Evolutionary conservation across 2,797 vertebrate genomes (phyloP), one percentile per base, ranked within the genome.

Genomic region (Lithobates pipiens): DNA sequence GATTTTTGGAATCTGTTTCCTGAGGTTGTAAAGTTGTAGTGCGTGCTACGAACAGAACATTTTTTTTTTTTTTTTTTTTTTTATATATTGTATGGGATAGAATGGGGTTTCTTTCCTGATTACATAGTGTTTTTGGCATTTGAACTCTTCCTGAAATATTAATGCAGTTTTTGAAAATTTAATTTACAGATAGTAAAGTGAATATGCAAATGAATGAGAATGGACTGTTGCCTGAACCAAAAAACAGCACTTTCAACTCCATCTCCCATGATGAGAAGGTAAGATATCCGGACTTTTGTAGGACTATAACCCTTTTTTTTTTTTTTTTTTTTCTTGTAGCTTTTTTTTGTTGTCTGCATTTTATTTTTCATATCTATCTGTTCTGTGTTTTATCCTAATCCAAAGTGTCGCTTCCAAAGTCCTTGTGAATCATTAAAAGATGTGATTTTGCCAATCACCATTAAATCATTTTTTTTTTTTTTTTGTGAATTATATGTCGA

Each of bases 251-350:
- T 3, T 0, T 86, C 32, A 71, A 46, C 69, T 50, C 44, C 10
- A 1, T 76, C 39, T 54, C 61, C 0, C n/a, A 77, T 3, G 86
- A 83, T n/a, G 84, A 85, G 18, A 87, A 89, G 89, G 89, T 88
- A 88, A 85, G 79, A 29, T 67, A 10, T 67, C 65, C 0, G 3
- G 65, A 25, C 10, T 67, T 27, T 67, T 15, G 1, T n/a, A 9
- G 21, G 3, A 10, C 15, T 13, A 61, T 46, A 61, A 11, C 11
- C 1, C 6, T 10, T 25, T 67, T 3, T 29, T 25, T 25, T 3
- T 4, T 21, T n/a, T n/a, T 15, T 10, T 25, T 67, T 3, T 29
- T 25, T 25, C 10, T 4, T 21, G 32, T 16, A 5, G 11, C 39
- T 70, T 72, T 72, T 0, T 50, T 10, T 73, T 39, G n/a, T 42